Percentiles rank a stretch among this genome's conserved stretches.
Conservation (phyloP, 2,888 invertebrate species). For the Pheosia tremula region DNA sequence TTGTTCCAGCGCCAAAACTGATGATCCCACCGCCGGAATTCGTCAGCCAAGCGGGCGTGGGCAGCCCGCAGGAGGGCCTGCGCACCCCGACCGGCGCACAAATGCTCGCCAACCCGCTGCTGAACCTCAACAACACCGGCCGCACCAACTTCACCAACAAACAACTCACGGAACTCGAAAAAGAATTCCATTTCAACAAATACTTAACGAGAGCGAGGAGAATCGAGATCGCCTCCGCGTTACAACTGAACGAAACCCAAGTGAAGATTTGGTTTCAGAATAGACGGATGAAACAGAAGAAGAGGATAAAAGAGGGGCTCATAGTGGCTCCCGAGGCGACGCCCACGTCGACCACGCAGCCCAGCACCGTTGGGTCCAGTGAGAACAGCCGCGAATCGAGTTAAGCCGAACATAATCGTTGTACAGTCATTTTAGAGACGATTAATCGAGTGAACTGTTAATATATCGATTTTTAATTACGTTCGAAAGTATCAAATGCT, state of each 20-base stretch:
- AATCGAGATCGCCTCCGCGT: constrained; percentile 98
- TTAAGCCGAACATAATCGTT: constrained; percentile 52
- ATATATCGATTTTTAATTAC: constrained; percentile 18
- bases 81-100: constrained; percentile 80
- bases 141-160: constrained; percentile 99
- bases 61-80: constrained; percentile 75
- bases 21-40: constrained; percentile 83
- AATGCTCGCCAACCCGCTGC: constrained; percentile 76
- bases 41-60: constrained; percentile 74
- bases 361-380: constrained; percentile 81
- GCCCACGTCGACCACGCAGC: constrained; percentile 68
- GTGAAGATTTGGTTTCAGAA: constrained; percentile 99
- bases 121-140: constrained; percentile 91
- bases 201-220: constrained; percentile 98
- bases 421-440: constrained; percentile 20
- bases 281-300: constrained; percentile 99
- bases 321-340: constrained; percentile 84
- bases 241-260: constrained; percentile 99
- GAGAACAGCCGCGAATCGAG: constrained; percentile 91
- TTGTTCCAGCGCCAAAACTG: constrained; percentile 87
- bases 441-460: constrained; percentile 30
- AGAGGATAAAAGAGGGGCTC: constrained; percentile 96
- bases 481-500: constrained; percentile 20
- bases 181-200: constrained; percentile 99
- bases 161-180: constrained; percentile 99